These are phyloP conservation scores for Cecropterus lyciades DNA, from an alignment of 1,140 invertebrate genomes.

Conservation along the genomic window DNA sequence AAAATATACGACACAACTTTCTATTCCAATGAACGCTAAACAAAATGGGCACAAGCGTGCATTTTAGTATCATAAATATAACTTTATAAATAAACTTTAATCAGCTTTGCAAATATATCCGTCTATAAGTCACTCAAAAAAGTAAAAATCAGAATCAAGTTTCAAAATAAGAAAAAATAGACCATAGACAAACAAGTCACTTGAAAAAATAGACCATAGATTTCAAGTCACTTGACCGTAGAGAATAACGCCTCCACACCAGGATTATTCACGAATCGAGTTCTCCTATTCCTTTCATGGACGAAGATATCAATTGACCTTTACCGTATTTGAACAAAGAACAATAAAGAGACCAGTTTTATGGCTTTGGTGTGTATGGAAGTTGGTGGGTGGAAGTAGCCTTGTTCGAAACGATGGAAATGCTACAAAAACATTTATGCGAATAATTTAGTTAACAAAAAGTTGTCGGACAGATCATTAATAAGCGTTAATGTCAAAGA, in stretches of 20 bases:
- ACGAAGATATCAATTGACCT: slow-evolving; percentile 23
- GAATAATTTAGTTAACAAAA: background rate
- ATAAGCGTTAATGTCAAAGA: background rate
- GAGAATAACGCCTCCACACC: slow-evolving; percentile 6
- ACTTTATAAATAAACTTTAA: no score
- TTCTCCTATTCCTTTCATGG: slow-evolving; percentile 9
- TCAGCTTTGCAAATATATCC: no score
- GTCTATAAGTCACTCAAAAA: no score
- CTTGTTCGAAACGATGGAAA: slow-evolving; percentile 12
- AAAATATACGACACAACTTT: no score
- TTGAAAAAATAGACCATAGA: background rate
- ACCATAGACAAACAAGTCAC: no score
- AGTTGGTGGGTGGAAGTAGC: slow-evolving; percentile 14
- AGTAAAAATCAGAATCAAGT: no score
- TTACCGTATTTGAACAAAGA: slow-evolving; percentile 33
- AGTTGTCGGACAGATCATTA: background rate
- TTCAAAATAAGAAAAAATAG: no score
- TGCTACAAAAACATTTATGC: slow-evolving; percentile 5
- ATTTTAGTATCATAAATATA: no score
- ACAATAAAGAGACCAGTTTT: slow-evolving; percentile 27
- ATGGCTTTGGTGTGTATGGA: slow-evolving; percentile 14
- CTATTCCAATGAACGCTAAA: no score
- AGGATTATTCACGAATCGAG: slow-evolving; percentile 9
- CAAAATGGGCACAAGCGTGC: no score
- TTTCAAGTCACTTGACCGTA: background rate